Evolutionary conservation across 2,113 vertebrate species (phyloP).

Genomic region (Apeltes quadracus): DNA sequence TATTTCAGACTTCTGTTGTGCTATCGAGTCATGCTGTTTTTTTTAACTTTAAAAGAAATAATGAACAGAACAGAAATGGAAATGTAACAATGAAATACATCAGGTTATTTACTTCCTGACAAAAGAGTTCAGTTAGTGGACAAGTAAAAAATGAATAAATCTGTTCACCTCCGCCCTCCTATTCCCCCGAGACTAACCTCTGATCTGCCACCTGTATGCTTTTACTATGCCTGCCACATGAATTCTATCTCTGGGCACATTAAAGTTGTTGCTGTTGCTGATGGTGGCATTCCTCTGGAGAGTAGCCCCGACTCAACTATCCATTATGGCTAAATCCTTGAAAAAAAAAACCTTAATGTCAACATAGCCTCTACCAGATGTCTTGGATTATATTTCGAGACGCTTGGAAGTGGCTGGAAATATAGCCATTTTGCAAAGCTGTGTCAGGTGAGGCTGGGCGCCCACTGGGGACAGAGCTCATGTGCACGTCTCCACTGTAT

Average conservation of each 20-base stretch:
- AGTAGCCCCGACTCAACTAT: slow-evolving; percentile 7
- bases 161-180: no score
- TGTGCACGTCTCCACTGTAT: not conserved
- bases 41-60: not conserved
- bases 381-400: slow-evolving; percentile 25
- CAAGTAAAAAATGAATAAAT: not conserved
- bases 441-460: not conserved
- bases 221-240: no score
- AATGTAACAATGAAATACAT: not conserved
- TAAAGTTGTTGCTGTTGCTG: no score
- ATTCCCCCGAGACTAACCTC: no score
- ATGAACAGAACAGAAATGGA: not conserved
- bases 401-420: no score
- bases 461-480: not conserved
- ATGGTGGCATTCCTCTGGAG: not conserved
- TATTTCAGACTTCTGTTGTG: not conserved
- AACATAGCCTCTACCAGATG: slow-evolving; percentile 16
- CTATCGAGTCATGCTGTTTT: no score
- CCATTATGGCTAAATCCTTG: slow-evolving; percentile 16
- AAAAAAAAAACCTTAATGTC: slow-evolving; percentile 13
- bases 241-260: no score
- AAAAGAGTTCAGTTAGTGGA: not conserved
- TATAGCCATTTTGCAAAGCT: not conserved
- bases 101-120: not conserved
- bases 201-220: no score